Base-by-base conservation (phyloP, 2,888 invertebrate species). In the Pristionchus fissidentatus region DNA sequence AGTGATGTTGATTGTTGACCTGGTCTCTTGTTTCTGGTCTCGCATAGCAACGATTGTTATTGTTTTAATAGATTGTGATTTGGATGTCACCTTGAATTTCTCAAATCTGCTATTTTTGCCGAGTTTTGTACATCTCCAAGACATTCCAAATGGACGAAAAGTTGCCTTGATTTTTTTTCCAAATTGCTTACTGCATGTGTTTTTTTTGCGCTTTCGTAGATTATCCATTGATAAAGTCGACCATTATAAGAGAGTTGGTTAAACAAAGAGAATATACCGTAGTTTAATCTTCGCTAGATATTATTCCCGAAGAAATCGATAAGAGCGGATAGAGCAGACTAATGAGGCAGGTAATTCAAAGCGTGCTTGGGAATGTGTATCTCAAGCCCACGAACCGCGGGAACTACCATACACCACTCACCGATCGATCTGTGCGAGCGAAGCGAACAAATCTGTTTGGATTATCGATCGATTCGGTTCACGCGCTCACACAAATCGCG, bases 391-490 rank as follows among this genome's bases (percentile, higher is more conserved):
- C 22, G 62, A 43, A 3, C 32, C 19, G 43, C n/a, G 41, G 3
- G 38, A n/a, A 1, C n/a, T 32, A 49, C 75, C 49, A 26, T 77
- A 70, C n/a, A 22, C n/a, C 5, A 43, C 3, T 0, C 75, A 5
- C 29, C n/a, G 8, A 32, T 49, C n/a, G 75, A 49, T 77, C 75
- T 49, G 49, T 77, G 75, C 75, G 75, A 77, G 75, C 75, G 75
- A 77, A 77, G 75, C 75, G 75, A 77, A 77, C 75, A 77, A 77
- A 77, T 77, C 75, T 29, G n/a, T 70, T n/a, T 26, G n/a, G 22
- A 77, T 32, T 49, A 62, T 29, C 46, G 10, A 49, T 29, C 49
- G 49, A 49, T 49, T 19, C 49, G 46, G 49, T 49, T 49, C 75
- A 49, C 75, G 41, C 49, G 75, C 75, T 77, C 75, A 22, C 75